Evolutionary conservation across 23 tunicate genomes (phyloP), one percentile per base, ranked within the genome.

Genomic region (Clavelina lepadiformis): DNA sequence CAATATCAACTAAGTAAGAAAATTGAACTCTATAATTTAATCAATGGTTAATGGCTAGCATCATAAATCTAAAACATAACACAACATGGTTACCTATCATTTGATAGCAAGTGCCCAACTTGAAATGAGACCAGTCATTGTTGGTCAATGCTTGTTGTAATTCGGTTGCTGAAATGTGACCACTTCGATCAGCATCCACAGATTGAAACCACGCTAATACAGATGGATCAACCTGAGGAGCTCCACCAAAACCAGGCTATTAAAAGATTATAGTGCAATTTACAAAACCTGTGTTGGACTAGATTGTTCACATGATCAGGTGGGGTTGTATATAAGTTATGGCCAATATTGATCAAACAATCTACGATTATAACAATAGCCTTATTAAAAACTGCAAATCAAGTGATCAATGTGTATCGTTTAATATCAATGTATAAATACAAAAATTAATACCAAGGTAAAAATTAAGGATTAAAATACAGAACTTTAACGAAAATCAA

Each of bases 141-240:
- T 91, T 91, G 0, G 84, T 82, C 11, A 91, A 64, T 33, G 98
- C 98, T 73, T 91, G 86, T 65, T 91, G 98, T 34, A 91, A 58
- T 34, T 91, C 91, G 2, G 51, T 1, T 38, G 83, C 98, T 0
- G 80, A 75, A 19, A 91, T 76, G 19, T 46, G 64, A 20, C 98
- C 98, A 35, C 80, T 86, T 24, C 95, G 49, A 45, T 79, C 86
- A 15, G 63, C 77, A 73, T 86, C 95, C 26, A 91, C 98, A 1
- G 91, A 54, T 36, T 83, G 79, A 68, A 91, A 91, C 98, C 98
- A 91, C 21, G 77, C 69, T 34, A 82, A 7, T 13, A 91, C 80
- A 35, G 31, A 44, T 0, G 95, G 95, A 57, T 85, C 86, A 29
- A 76, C 56, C 11, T 76, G 88, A 0, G 67, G 61, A 0, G 76